A percentile compares a stretch with the other conserved stretches of the same genome.
Conservation (phyloP, 2,797 vertebrate species). For the Pampus argenteus region DNA sequence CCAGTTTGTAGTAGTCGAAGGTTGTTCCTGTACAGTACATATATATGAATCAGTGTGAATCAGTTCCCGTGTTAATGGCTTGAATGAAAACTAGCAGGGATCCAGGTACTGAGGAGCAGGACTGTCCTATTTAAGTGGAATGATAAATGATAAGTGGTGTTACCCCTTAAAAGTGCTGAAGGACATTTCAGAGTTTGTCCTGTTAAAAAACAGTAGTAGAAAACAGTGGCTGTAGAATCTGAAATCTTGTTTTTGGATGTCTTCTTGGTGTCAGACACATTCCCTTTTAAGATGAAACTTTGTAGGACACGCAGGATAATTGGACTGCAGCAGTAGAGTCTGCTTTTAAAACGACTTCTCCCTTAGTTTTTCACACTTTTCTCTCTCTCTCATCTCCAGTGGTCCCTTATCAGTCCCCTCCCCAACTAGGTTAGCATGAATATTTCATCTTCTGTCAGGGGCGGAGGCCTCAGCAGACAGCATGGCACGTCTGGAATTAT, state of each 20-base stretch:
- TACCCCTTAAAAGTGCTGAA: neutral
- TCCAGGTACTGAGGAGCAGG: constrained; percentile 15
- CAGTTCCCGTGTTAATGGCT: constrained; percentile 11
- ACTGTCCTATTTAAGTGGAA: constrained; percentile 21
- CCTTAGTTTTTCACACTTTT: constrained; percentile 33
- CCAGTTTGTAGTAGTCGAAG: neutral
- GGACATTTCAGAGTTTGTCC: constrained; percentile 11
- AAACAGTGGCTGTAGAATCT: too few species aligned
- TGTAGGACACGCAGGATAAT: constrained; percentile 39
- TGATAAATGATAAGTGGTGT: constrained; percentile 28
- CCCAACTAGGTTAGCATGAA: constrained; percentile 79
- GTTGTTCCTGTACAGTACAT: neutral
- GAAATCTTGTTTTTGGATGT: neutral
- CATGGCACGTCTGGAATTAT: constrained; percentile 73
- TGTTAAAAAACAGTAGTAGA: neutral
- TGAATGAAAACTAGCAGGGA: constrained; percentile 31
- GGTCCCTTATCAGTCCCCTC: constrained; percentile 66
- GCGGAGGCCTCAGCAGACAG: constrained; percentile 64
- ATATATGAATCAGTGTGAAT: constrained; percentile 19
- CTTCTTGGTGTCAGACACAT: constrained; percentile 2
- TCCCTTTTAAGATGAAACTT: constrained; percentile 43
- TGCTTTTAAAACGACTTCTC: constrained; percentile 38
- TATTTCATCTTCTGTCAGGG: constrained; percentile 79
- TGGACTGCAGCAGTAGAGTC: constrained; percentile 39
- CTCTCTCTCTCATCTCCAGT: constrained; percentile 41